Conservation (phyloP, 2,113 vertebrate genomes). For the Podilymbus podiceps region DNA sequence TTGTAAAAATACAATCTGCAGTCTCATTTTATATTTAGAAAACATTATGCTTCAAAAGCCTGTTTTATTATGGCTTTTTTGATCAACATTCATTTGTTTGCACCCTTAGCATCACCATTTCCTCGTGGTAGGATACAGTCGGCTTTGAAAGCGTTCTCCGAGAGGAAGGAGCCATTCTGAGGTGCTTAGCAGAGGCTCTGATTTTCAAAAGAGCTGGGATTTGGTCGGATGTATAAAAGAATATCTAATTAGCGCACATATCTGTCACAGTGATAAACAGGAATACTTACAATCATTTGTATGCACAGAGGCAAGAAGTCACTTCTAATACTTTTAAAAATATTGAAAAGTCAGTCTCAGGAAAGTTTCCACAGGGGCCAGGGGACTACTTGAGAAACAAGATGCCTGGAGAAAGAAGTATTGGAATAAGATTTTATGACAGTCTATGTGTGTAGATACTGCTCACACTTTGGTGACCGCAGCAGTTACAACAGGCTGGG, state of each 20-base stretch:
- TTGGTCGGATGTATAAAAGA: background rate
- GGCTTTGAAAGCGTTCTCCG: background rate
- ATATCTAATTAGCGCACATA: background rate
- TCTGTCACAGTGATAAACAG: background rate
- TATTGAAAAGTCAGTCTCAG: background rate
- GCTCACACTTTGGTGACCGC: background rate
- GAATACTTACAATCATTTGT: background rate
- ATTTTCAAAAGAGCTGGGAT: background rate
- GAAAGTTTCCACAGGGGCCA: background rate
- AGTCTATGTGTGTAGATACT: background rate
- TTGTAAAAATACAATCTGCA: background rate
- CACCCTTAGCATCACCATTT: background rate
- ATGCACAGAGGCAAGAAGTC: constrained; percentile 13
- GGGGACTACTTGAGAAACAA: background rate
- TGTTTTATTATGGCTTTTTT: background rate
- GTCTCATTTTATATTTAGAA: background rate
- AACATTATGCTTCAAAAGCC: background rate
- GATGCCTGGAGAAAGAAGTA: background rate
- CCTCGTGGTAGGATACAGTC: background rate
- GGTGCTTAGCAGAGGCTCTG: background rate
- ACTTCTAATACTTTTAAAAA: constrained; percentile 11
- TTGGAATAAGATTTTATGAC: background rate
- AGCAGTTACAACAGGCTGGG: background rate
- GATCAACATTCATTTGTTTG: constrained; percentile 1
- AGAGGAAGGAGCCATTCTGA: background rate